phyloP scores from a whole-genome alignment of 2,113 vertebrate genomes.

The Pelodiscus sinensis region DNA sequence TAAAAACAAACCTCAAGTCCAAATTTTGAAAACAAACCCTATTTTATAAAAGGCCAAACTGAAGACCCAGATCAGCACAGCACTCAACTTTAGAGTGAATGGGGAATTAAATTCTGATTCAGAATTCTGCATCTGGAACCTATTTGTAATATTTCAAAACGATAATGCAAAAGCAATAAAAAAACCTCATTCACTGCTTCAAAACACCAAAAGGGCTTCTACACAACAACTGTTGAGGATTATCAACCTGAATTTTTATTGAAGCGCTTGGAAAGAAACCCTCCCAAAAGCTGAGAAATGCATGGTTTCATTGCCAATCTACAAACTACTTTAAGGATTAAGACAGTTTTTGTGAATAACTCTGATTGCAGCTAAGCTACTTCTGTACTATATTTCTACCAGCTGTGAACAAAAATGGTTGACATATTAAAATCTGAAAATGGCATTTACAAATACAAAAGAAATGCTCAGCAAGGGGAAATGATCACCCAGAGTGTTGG shows the following conservation, averaged over 20 bases:
- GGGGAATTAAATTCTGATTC: not conserved
- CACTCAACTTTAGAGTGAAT: not conserved
- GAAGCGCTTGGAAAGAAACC: not conserved
- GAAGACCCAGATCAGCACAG: not conserved
- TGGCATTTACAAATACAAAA: not conserved
- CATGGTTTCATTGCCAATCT: not conserved
- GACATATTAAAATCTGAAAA: not conserved
- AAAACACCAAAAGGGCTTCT: rapidly evolving
- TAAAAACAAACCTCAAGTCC: not conserved
- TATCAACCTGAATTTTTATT: not conserved
- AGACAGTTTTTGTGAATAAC: not conserved
- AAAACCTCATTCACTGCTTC: not conserved
- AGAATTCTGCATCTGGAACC: not conserved
- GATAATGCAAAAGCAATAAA: not conserved
- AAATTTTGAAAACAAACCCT: rapidly evolving
- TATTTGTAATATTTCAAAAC: not conserved
- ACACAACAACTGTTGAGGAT: rapidly evolving
- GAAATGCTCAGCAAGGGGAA: not conserved
- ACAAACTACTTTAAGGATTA: slow-evolving; percentile 21
- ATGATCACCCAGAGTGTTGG: not conserved
- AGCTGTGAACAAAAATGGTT: not conserved
- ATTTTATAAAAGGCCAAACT: not conserved
- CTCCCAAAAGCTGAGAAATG: not conserved
- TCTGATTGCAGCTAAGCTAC: not conserved
- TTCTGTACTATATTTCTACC: not conserved